Percentiles rank a stretch among this genome's conserved stretches.
Conservation (phyloP, 2,113 vertebrate genomes). For the Numenius arquata region DNA sequence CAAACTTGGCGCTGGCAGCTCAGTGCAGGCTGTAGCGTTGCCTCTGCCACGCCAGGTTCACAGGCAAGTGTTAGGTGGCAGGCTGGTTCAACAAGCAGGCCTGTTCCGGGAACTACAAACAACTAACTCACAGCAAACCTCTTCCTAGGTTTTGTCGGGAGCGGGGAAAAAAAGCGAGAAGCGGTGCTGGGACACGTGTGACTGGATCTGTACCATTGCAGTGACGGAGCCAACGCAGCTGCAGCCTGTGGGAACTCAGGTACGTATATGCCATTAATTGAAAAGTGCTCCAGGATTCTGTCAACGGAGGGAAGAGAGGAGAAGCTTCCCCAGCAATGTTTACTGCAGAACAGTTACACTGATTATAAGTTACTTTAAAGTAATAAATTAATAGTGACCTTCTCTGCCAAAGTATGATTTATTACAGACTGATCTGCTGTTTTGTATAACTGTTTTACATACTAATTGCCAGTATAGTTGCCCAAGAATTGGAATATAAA, state of each 20-base stretch:
- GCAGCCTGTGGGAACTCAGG: not conserved
- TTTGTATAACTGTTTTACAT: slow-evolving; percentile 16
- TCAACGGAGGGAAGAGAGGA: not conserved
- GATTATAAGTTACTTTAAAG: not conserved
- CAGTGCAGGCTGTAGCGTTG: not conserved
- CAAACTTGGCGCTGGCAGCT: not conserved
- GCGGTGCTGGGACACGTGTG: fast-evolving
- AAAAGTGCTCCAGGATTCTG: not conserved
- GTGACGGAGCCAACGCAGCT: not conserved
- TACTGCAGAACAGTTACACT: not conserved
- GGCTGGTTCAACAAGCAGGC: not conserved
- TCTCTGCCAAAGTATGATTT: slow-evolving; percentile 9
- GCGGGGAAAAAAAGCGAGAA: not conserved
- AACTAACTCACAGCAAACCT: not conserved
- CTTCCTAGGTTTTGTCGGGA: not conserved
- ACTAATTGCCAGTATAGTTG: slow-evolving; percentile 27
- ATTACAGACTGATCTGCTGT: slow-evolving; percentile 15
- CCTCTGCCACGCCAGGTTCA: not conserved
- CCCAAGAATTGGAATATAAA: slow-evolving; percentile 44
- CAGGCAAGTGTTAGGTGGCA: fast-evolving
- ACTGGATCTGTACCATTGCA: not conserved
- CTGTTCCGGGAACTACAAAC: not conserved
- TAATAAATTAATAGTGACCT: slow-evolving; percentile 39
- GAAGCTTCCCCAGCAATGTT: not conserved
- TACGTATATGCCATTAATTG: not conserved